phyloP scores from a whole-genome alignment of 2,888 invertebrate genomes.

The Morpho deidamia region DNA sequence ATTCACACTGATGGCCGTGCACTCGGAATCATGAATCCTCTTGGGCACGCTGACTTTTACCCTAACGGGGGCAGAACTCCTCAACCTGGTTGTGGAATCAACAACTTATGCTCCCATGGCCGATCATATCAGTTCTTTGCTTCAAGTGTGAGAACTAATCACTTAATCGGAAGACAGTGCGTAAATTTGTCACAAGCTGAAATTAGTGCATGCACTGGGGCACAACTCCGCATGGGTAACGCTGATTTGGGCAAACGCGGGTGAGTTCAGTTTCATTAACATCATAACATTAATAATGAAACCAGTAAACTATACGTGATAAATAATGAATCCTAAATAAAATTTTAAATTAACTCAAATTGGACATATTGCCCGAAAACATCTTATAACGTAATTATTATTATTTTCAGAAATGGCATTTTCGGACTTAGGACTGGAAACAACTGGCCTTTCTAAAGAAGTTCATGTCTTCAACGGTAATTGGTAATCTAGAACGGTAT shows the following conservation, averaged over 20 bases:
- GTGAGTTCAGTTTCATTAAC: constrained; percentile 27
- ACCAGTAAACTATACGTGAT: too few species aligned
- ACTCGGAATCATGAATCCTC: constrained; percentile 48
- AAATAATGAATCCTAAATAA: too few species aligned
- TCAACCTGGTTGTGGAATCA: constrained; percentile 55
- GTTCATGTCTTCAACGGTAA: not conserved
- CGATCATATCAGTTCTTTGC: constrained; percentile 49
- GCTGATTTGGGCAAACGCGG: constrained; percentile 39
- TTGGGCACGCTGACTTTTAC: constrained; percentile 56
- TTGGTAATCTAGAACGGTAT: not conserved
- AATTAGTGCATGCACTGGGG: constrained; percentile 38
- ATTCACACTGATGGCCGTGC: constrained; percentile 59
- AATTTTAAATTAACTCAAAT: too few species aligned
- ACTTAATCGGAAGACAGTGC: constrained; percentile 45
- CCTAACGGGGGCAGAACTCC: constrained; percentile 54
- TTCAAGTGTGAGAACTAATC: constrained; percentile 43
- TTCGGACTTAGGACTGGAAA: constrained; percentile 25
- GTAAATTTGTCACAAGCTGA: constrained; percentile 38
- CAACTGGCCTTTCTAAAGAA: constrained; percentile 25
- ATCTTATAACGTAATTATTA: too few species aligned
- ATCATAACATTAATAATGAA: too few species aligned
- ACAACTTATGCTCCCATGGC: constrained; percentile 51
- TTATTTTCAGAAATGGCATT: constrained; percentile 15
- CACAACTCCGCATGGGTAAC: constrained; percentile 44
- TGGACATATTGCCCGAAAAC: too few species aligned